Percentiles rank a stretch among this genome's conserved stretches.
phyloP scores from a whole-genome alignment of 2,888 invertebrate species.

The Latheticus oryzae region DNA sequence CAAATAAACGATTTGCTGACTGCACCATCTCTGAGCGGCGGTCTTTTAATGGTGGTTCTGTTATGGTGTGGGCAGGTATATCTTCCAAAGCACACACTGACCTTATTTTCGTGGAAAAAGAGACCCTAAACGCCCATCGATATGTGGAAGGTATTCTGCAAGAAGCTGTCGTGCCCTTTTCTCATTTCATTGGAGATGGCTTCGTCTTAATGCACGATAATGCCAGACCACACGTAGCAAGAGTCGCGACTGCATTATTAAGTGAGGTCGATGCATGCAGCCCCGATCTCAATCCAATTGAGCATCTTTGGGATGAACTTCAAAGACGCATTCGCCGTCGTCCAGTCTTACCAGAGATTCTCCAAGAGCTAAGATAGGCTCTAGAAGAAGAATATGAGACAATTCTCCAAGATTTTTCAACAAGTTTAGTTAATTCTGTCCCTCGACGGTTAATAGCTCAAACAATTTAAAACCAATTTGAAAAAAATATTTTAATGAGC shows the following conservation, averaged over 20 bases:
- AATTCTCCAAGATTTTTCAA: constrained; percentile 40
- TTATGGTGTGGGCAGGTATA: constrained; percentile 19
- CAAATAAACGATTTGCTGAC: background rate
- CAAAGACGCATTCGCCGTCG: constrained; percentile 36
- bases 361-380: constrained; percentile 36
- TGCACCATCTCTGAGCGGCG: too few relatives aligned
- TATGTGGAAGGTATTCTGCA: constrained; percentile 36
- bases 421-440: constrained; percentile 40
- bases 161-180: constrained; percentile 33
- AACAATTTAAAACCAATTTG: too few relatives aligned
- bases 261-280: too few relatives aligned
- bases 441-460: constrained; percentile 42
- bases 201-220: constrained; percentile 38
- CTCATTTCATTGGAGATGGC: background rate
- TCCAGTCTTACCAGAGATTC: constrained; percentile 5
- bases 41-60: constrained; percentile 23
- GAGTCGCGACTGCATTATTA: too few relatives aligned
- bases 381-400: constrained; percentile 37
- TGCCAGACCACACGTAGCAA: constrained; percentile 36
- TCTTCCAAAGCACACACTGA: constrained; percentile 5
- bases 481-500: too few relatives aligned
- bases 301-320: constrained; percentile 47
- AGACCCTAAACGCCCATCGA: constrained; percentile 17
- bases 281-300: constrained; percentile 50
- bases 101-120: constrained; percentile 1